Evolutionary conservation across 2,797 vertebrate species (phyloP), one percentile per base, ranked within the genome.

Genomic region (Merluccius polli): DNA sequence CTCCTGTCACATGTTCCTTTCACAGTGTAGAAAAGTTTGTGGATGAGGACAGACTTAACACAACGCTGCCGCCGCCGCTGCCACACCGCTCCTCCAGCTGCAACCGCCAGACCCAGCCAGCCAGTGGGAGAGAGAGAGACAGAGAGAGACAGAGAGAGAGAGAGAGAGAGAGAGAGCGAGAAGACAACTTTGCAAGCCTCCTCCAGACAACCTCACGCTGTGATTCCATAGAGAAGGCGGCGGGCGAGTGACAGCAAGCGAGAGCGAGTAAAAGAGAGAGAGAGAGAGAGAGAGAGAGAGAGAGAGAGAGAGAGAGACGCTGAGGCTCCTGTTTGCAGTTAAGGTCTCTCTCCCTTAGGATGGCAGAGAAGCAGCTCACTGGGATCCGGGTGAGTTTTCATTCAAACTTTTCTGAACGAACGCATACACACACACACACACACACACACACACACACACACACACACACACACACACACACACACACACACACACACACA

Each of bases 1-100:
- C 79, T n/a, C n/a, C n/a, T 92, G 93, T 94, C 94, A 94, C 93
- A 93, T 94, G 93, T 90, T 89, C 91, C 78, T 92, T 94, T 94
- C 91, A 94, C 92, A 94, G 93, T 89, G 91, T 93, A 92, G 93
- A 94, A 95, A 94, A 93, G 92, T 94, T 94, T 92, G 92, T 92
- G 94, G 93, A 94, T 94, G 93, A 94, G 90, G 84, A 85, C 87
- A 92, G 93, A 92, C 92, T 91, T 93, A 91, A 87, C 90, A 91
- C 93, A 94, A 93, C 94, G 92, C 90, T 74, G 81, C 85, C 82
- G 92, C 93, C 94, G 92, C 90, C 74, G 81, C 85, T 82, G 92
- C 92, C 33, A 35, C 33, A 59, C 8, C 1, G 88, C 90, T 90
- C 89, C 91, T 92, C 87, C 89, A 90, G 90, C 90, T 87, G 84